Evolutionary conservation across 2,113 vertebrate species (phyloP).

Genomic region (Cricetomys ansorgei): DNA sequence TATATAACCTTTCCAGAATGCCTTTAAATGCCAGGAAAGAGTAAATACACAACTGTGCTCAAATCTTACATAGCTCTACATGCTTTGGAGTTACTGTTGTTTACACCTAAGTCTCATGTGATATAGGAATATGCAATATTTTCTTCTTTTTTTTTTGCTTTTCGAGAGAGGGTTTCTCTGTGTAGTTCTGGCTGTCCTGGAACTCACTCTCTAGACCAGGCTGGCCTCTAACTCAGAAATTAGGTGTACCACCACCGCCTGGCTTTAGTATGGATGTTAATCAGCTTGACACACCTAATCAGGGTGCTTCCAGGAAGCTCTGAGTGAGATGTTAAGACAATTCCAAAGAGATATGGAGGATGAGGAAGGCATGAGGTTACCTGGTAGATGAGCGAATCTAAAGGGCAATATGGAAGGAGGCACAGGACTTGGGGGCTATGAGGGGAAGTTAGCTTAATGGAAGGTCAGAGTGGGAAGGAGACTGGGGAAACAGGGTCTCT

Average conservation of each 20-base stretch:
- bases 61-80: background rate
- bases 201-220: background rate
- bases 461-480: constrained; percentile 34
- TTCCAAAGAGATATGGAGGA: constrained; percentile 39
- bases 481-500: constrained; percentile 22
- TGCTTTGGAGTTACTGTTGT: background rate
- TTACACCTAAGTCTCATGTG: background rate
- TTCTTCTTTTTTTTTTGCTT: background rate
- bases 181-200: background rate
- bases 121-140: background rate
- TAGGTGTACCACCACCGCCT: background rate
- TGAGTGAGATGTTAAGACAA: background rate
- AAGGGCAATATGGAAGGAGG: background rate
- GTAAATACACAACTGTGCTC: background rate
- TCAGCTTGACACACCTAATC: constrained; percentile 20
- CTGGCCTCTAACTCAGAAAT: background rate
- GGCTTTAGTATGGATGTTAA: background rate
- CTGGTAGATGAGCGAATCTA: background rate
- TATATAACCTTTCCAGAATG: constrained; percentile 31
- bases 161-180: background rate
- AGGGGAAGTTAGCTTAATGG: constrained; percentile 2
- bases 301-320: constrained; percentile 37
- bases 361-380: background rate
- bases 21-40: constrained; percentile 24
- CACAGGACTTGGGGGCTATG: background rate